Base-by-base conservation (phyloP, 2,888 invertebrate species). In the Andricus quercusramuli region DNA sequence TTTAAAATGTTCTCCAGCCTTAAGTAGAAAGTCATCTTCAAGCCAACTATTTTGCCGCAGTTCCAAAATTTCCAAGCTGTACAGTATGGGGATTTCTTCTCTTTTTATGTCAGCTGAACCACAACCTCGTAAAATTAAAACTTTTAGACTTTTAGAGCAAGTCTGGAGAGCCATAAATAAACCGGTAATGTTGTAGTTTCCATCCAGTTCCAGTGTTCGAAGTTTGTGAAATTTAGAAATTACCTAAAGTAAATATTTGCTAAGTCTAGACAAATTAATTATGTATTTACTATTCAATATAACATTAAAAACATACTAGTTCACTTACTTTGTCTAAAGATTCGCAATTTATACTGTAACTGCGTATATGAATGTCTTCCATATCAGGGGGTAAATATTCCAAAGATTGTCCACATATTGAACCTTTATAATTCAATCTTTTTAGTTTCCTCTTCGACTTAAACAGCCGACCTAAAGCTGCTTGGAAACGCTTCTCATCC, bases 141-240 rank as follows among this genome's bases (percentile, higher is more conserved):
- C 56, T 56, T n/a, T 20, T 9, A 56, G n/a, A 56, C 56, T n/a
- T n/a, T 56, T 56, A 2, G 56, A 56, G 56, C 56, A 56, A 56
- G 9, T n/a, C 56, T 56, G 2, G n/a, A 56, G 56, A 56, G 56
- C 56, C 56, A 17, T 56, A 56, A 56, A 56, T 56, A 56, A 56
- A n/a, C 56, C 56, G 9, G 56, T 56, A 56, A 56, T 56, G n/a
- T n/a, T 56, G 56, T 56, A n/a, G 56, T 15, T n/a, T n/a, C 56
- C 56, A n/a, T 56, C 56, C 56, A 56, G n/a, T 56, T 56, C 56
- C 15, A 56, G 56, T 9, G 3, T 56, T 9, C 56, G 20, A 4
- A 56, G n/a, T n/a, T 56, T 56, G 56, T 56, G n/a, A 56, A 56
- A 56, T n/a, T n/a, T 56, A n/a, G n/a, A 56, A n/a, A 56, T 56